phyloP scores from a whole-genome alignment of 1,140 invertebrate genomes.

The Lepidurus couesii region DNA sequence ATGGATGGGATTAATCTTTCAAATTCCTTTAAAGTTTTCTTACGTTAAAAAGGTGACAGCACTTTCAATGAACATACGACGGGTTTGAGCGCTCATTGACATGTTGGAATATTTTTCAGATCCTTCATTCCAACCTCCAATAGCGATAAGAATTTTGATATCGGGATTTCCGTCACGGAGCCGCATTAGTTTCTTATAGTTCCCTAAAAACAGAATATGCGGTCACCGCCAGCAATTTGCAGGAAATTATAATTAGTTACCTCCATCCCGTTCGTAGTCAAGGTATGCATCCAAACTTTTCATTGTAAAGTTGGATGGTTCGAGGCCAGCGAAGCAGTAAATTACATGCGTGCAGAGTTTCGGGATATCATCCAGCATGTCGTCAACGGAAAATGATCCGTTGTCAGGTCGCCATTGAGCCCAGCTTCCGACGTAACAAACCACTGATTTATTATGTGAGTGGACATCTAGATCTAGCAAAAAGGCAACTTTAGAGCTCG shows the following conservation, averaged over 20 bases:
- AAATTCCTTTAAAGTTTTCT: conserved; percentile 30
- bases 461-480: conserved; percentile 33
- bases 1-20: conserved; percentile 27
- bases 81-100: conserved; percentile 52
- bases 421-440: conserved; percentile 74
- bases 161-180: conserved; percentile 63
- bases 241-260: conserved; percentile 39
- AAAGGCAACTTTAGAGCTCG: no score
- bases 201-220: conserved; percentile 36
- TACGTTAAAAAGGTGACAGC: conserved; percentile 58
- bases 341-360: conserved; percentile 79
- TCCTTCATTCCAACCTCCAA: conserved; percentile 86
- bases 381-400: conserved; percentile 59
- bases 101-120: conserved; percentile 70
- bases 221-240: neutral
- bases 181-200: conserved; percentile 61
- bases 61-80: conserved; percentile 59
- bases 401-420: conserved; percentile 60
- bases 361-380: conserved; percentile 56
- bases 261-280: conserved; percentile 66
- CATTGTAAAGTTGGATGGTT: conserved; percentile 57
- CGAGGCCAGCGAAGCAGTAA: conserved; percentile 77
- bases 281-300: conserved; percentile 63
- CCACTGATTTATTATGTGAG: conserved; percentile 57
- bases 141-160: conserved; percentile 68